Evolutionary conservation across 2,113 vertebrate genomes (phyloP).

Genomic region (Heloderma charlesbogerti): DNA sequence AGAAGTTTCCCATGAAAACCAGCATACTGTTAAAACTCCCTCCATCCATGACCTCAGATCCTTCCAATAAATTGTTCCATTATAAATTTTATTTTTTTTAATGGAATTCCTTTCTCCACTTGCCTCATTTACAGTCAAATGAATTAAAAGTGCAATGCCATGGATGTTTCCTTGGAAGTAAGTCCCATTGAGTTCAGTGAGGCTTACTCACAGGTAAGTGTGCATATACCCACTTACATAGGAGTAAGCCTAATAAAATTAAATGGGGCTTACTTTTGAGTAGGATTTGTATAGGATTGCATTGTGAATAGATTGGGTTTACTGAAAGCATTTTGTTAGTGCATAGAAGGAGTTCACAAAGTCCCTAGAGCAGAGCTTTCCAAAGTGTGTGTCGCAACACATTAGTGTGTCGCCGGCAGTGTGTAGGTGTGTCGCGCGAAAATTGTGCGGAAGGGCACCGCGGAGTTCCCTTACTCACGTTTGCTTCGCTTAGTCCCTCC

Average conservation of each 20-base stretch:
- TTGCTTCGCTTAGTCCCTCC: too few relatives aligned
- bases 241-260: neutral
- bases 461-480: too few relatives aligned
- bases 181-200: neutral
- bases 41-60: neutral
- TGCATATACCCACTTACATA: neutral
- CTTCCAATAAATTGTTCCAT: neutral
- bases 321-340: neutral
- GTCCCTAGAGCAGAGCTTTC: too few relatives aligned
- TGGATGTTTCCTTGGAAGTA: neutral
- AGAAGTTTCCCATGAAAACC: constrained; percentile 7
- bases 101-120: neutral
- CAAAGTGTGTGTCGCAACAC: too few relatives aligned
- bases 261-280: neutral
- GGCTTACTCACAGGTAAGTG: neutral
- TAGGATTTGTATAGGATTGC: neutral
- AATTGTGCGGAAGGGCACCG: too few relatives aligned
- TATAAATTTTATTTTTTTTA: neutral
- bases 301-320: neutral
- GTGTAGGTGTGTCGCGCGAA: too few relatives aligned
- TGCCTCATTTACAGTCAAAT: neutral
- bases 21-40: neutral
- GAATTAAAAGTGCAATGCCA: neutral
- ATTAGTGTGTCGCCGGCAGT: too few relatives aligned
- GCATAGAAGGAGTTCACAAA: neutral